These are phyloP conservation scores for Styela plicata DNA, from an alignment of 23 tunicate genomes.

Conservation along the genomic window DNA sequence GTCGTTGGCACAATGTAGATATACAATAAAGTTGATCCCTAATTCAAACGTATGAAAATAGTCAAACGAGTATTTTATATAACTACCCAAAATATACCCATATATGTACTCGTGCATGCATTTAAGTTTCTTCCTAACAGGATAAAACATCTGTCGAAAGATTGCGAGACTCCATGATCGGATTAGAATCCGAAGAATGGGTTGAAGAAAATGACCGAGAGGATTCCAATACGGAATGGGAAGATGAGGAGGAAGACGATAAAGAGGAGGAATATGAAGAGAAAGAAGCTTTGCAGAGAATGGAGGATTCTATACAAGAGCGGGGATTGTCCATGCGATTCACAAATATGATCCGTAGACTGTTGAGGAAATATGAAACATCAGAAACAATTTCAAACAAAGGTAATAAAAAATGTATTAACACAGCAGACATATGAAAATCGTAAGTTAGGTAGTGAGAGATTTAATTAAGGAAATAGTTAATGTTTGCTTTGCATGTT, in stretches of 20 bases:
- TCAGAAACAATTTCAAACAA: not conserved
- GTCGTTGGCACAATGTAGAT: too few relatives aligned
- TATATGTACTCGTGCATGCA: too few relatives aligned
- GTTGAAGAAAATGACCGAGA: not conserved
- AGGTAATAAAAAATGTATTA: not conserved
- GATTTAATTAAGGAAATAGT: too few relatives aligned
- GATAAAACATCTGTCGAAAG: not conserved
- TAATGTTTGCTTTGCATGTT: too few relatives aligned
- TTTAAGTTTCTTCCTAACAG: too few relatives aligned
- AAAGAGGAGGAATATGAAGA: not conserved
- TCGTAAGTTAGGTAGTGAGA: too few relatives aligned
- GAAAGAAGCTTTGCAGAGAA: not conserved
- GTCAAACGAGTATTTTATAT: too few relatives aligned
- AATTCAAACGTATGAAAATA: too few relatives aligned
- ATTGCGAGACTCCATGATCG: not conserved
- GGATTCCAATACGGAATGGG: too few relatives aligned
- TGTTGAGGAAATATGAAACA: not conserved
- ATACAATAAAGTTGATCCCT: too few relatives aligned
- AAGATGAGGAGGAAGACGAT: not conserved
- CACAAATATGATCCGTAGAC: not conserved
- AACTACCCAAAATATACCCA: too few relatives aligned
- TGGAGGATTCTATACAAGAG: not conserved
- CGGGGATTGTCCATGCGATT: not conserved
- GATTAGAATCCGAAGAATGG: not conserved
- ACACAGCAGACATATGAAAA: too few relatives aligned